A percentile compares a stretch with the other conserved stretches of the same genome.
Evolutionary conservation across 2,888 invertebrate species (phyloP).

Genomic region (Caenorhabditis sp.): DNA sequence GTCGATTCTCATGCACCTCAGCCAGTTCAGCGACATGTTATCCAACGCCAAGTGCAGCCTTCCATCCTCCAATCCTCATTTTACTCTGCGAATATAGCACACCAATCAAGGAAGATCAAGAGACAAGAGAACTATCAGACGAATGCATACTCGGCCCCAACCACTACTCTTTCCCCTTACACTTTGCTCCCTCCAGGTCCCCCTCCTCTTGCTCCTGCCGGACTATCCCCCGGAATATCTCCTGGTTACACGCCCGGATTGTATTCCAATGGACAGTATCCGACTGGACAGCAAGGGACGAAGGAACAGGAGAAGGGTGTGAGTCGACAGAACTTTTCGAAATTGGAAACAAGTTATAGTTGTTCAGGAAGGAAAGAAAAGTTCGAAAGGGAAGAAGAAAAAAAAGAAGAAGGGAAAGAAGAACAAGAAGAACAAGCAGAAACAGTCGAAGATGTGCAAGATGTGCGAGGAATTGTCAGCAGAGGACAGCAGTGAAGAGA

Average conservation of each 20-base stretch:
- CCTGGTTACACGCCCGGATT: too few species aligned
- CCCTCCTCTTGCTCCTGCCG: neutral
- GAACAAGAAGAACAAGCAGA: constrained; percentile 9
- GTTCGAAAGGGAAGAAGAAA: constrained; percentile 26
- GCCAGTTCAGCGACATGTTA: constrained; percentile 23
- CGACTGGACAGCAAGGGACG: neutral
- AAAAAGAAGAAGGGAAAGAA: constrained; percentile 18
- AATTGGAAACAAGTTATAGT: neutral
- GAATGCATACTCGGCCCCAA: neutral
- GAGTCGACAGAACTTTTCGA: neutral
- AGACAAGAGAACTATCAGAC: constrained; percentile 19
- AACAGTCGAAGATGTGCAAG: constrained; percentile 37
- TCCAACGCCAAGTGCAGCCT: constrained; percentile 43
- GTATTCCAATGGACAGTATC: neutral
- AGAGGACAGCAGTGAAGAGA: constrained; percentile 40
- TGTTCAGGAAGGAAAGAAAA: neutral
- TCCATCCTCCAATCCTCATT: neutral
- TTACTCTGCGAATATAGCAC: constrained; percentile 1
- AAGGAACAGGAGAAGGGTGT: constrained; percentile 5
- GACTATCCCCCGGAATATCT: neutral
- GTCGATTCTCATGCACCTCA: constrained; percentile 15
- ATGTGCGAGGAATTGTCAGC: constrained; percentile 29
- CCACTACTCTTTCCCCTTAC: neutral
- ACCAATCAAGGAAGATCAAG: constrained; percentile 17
- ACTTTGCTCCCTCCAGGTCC: neutral